Percentiles rank a stretch among this genome's conserved stretches.
phyloP scores from a whole-genome alignment of 2,888 invertebrate genomes.

The Epinotia ramella region DNA sequence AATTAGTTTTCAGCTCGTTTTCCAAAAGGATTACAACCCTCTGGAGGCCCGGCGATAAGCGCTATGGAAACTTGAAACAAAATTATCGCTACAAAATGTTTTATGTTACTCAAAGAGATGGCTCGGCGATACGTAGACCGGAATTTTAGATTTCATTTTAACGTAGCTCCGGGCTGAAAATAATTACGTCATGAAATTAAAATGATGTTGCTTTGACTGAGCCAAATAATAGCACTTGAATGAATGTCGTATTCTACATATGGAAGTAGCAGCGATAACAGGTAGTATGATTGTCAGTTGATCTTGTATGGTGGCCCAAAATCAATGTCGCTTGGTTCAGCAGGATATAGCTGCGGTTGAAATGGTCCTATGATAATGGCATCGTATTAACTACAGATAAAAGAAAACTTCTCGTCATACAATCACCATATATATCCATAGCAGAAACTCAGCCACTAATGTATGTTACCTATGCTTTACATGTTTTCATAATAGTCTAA shows the following conservation, averaged over 20 bases:
- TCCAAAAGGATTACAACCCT: slow-evolving; percentile 37
- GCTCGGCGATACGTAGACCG: slow-evolving; percentile 32
- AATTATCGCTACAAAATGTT: slow-evolving; percentile 42
- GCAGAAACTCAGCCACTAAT: too few species aligned
- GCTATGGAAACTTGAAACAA: slow-evolving; percentile 31
- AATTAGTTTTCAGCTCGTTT: slow-evolving; percentile 24
- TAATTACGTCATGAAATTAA: neutral
- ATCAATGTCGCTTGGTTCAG: too few species aligned
- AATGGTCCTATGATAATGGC: too few species aligned
- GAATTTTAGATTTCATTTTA: slow-evolving; percentile 30
- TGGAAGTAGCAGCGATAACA: neutral
- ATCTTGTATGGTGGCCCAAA: too few species aligned
- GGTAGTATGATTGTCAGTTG: too few species aligned
- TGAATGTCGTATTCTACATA: neutral
- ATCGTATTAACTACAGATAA: too few species aligned
- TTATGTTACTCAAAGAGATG: slow-evolving; percentile 43
- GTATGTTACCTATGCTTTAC: too few species aligned
- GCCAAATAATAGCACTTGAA: neutral
- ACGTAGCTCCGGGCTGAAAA: neutral
- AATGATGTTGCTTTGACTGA: neutral
- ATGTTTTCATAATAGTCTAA: too few species aligned
- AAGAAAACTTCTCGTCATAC: too few species aligned
- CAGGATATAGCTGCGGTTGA: too few species aligned
- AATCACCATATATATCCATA: too few species aligned
- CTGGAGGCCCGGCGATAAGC: slow-evolving; percentile 34